Evolutionary conservation across 92 coral and sea anemone species (phyloP), one percentile per base, ranked within the genome.

Genomic region (Parazoanthus swiftii): DNA sequence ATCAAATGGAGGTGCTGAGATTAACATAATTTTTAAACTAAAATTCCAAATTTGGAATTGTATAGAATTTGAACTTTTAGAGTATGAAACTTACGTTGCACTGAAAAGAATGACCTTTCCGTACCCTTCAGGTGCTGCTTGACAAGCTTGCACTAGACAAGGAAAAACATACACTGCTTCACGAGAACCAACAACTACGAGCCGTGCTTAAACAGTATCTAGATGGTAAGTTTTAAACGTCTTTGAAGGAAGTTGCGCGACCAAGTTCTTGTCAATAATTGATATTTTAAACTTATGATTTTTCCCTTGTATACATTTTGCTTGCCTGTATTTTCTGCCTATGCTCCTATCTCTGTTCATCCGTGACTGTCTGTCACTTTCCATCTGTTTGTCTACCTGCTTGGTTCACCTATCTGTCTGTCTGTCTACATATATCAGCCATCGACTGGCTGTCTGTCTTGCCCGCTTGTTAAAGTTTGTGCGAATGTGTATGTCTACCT

Each of bases 191-290:
- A 44, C 99, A 97, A 81, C 95, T 97, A 51, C 80, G 99, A 80
- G 98, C 99, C n/a, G 94, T 97, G 56, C 98, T 97, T 50, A 97
- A 97, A 79, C 99, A 97, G 81, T 97, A 97, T 82, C 87, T 97
- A 67, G 99, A 97, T 88, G 99, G 99, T 97, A 89, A 87, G 98
- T 80, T 51, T 44, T 23, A 5, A 23, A 21, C 23, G 29, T 54
- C 26, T 8, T 3, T 59, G 29, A 76, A 20, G 0, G 48, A 43
- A 21, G 43, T 13, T 6, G 11, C 54, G 13, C 15, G 33, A 23
- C 80, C 20, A 18, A 16, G 46, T 65, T 50, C 36, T 23, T 9
- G 14, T 20, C 67, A 81, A 20, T 78, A 46, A 23, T 38, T 38
- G 23, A 76, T 2, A 46, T 23, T 8, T 76, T n/a, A 46, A 46